A percentile compares a stretch with the other conserved stretches of the same genome.
Conservation (phyloP, 2,888 invertebrate genomes). For the Troides oblongomaculatus region DNA sequence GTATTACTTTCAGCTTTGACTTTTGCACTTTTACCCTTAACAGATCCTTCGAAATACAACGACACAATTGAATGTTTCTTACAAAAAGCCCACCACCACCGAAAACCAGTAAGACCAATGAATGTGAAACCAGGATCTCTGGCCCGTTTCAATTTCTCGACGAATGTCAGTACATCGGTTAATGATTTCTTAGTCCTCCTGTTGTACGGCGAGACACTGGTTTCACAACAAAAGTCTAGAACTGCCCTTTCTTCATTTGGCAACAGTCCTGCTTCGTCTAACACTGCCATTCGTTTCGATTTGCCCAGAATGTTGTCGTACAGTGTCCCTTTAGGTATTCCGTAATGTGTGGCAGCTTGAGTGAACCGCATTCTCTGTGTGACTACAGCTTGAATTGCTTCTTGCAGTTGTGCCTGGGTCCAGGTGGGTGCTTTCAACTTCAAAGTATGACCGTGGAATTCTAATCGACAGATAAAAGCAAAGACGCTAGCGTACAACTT, state of each 20-base stretch:
- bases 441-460: slow-evolving; percentile 81
- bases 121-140: slow-evolving; percentile 84
- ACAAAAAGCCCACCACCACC: slow-evolving; percentile 92
- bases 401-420: slow-evolving; percentile 86
- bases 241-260: slow-evolving; percentile 82
- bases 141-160: slow-evolving; percentile 80
- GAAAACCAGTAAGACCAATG: slow-evolving; percentile 84
- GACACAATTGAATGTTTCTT: slow-evolving; percentile 88
- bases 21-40: slow-evolving; percentile 44
- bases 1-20: slow-evolving; percentile 47
- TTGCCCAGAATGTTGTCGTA: slow-evolving; percentile 89
- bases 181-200: slow-evolving; percentile 85
- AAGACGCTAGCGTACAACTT: slow-evolving; percentile 39
- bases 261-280: slow-evolving; percentile 84
- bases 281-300: slow-evolving; percentile 86
- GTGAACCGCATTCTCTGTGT: slow-evolving; percentile 89
- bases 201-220: slow-evolving; percentile 85
- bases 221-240: slow-evolving; percentile 87
- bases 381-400: slow-evolving; percentile 87
- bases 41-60: slow-evolving; percentile 51
- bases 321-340: slow-evolving; percentile 87
- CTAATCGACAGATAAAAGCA: slow-evolving; percentile 59
- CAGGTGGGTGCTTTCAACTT: slow-evolving; percentile 88
- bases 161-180: slow-evolving; percentile 81
- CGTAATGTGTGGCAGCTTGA: slow-evolving; percentile 85